Evolutionary conservation across 2,797 vertebrate species (phyloP), one percentile per base, ranked within the genome.

Genomic region (Ciconia nigra): DNA sequence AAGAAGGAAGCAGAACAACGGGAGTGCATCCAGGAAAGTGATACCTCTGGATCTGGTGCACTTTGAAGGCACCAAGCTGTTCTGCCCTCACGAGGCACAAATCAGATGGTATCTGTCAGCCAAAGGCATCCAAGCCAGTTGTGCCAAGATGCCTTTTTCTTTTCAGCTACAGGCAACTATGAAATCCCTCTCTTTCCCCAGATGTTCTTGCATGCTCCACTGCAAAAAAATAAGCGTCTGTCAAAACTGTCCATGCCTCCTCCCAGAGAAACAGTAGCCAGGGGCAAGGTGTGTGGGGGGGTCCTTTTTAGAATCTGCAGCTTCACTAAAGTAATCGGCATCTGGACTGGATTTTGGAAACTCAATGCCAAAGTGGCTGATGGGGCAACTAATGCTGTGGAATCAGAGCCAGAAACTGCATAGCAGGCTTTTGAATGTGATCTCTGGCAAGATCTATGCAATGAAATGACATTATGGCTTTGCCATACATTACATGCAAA

Each of bases 401-500:
- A 90, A 59, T 59, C 37, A 65, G 66, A 93, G 90, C 78, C 91
- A 96, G 73, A 67, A 96, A 70, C 41, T 41, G 61, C 81, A 91
- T 7, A 86, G 79, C 62, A 85, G 67, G 77, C 57, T 93, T 77
- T 76, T 85, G 62, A 96, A 92, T 51, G 62, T 29, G 37, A n/a
- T 89, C 71, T 91, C 78, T 88, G 93, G 93, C 91, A 81, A 87
- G 52, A 78, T 80, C 78, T 69, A 26, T 13, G 63, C 80, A 94
- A 83, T 42, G 42, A 94, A 89, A 93, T 67, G 79, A 57, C 81
- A 70, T 92, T 91, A 87, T 80, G 79, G 81, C 58, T 89, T 93
- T 90, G 63, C 88, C 94, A 96, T 94, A 96, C 41, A 72, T 92
- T 93, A 90, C 90, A 83, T 93, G 86, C 55, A 96, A 93, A 93